Evolutionary conservation across 2,113 vertebrate genomes (phyloP), one percentile per base, ranked within the genome.

Genomic region (Siphamia tubifer): DNA sequence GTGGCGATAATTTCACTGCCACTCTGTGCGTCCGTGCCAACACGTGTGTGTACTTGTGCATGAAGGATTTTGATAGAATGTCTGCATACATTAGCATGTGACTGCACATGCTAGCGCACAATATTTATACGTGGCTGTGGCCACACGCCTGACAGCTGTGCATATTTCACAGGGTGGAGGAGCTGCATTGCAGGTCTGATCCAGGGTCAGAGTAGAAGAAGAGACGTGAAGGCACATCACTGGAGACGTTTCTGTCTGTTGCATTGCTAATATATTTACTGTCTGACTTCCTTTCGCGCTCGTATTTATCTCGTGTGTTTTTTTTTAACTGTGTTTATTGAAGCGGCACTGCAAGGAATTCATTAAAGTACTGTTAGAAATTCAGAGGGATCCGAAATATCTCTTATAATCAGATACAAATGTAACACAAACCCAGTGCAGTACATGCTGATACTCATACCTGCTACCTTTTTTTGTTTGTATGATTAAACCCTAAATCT

Each of bases 101-200:
- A 44, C 20, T 51, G 48, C 67, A 35, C 49, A 56, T 43, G 62
- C 54, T 11, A 16, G 51, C 55, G 38, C 34, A 45, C 47, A 16
- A 44, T 70, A 75, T 76, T 65, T 60, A 48, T 47, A 36, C 35
- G 39, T 61, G 1, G 52, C 65, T 64, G 56, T 36, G 67, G 39
- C 61, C 51, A 76, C 68, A 61, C 64, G 52, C 38, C 57, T 82
- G 66, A 84, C 78, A 82, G 81, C 68, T 79, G 78, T 83, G 82
- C 82, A 77, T 78, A 83, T 82, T 83, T 85, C 74, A 77, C 61
- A 30, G 52, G 75, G 74, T 49, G 86, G 77, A 83, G 77, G 74
- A 69, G 35, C 84, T 82, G 84, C 87, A 87, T 85, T 87, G 89
- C 89, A 69, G 84, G 61, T 63, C 69, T 63, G 42, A 35, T 76